A percentile compares a stretch with the other conserved stretches of the same genome.
Conservation (phyloP, 1,140 invertebrate genomes). For the Rhagoletis pomonella region DNA sequence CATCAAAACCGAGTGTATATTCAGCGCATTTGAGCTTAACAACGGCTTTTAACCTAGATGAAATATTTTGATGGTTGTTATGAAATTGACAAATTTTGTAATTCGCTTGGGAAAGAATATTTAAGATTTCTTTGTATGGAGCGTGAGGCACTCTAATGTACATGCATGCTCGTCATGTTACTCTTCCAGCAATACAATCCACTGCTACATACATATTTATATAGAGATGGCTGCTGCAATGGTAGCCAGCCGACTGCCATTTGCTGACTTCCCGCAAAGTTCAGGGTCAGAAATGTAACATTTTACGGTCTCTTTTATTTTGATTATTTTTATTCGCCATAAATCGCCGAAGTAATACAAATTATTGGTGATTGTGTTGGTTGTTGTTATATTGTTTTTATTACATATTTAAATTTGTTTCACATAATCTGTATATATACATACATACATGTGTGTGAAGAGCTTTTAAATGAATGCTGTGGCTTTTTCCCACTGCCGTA, state of each 20-base stretch:
- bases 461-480: not conserved
- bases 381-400: not conserved
- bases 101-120: too few relatives aligned
- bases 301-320: conserved; percentile 38
- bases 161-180: not conserved
- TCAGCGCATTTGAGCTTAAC: too few relatives aligned
- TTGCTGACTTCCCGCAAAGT: conserved; percentile 36
- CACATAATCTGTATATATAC: not conserved
- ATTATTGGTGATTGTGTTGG: not conserved
- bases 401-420: conserved; percentile 26
- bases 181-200: not conserved
- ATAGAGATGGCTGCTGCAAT: not conserved
- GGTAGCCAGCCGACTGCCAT: not conserved
- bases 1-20: too few relatives aligned
- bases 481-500: not conserved
- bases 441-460: not conserved
- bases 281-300: conserved; percentile 38
- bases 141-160: not conserved
- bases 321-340: conserved; percentile 41
- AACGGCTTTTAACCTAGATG: too few relatives aligned
- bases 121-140: too few relatives aligned
- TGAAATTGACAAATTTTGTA: too few relatives aligned
- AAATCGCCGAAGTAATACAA: conserved; percentile 31
- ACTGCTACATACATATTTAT: not conserved
- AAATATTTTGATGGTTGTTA: too few relatives aligned